Base-by-base conservation (phyloP, 2,113 vertebrate species). In the Notarius lentiginosus region DNA sequence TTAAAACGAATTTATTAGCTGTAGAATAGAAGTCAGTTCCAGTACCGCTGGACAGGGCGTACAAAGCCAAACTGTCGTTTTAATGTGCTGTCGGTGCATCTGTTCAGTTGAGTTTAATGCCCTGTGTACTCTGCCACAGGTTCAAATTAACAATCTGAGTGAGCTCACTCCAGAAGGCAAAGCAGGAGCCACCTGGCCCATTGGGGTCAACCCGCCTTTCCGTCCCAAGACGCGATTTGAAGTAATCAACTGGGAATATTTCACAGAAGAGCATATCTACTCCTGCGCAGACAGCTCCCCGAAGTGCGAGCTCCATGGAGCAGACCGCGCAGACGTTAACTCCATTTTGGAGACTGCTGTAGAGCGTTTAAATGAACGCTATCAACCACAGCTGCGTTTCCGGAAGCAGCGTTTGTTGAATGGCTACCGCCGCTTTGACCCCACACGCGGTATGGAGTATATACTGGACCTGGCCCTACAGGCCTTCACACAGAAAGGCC, bases 211-310 rank as follows among this genome's bases (percentile, higher is more conserved):
- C 0, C 94, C 96, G 0, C 97, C 97, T 0, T 99, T 99, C 89
- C 94, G 92, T 5, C 97, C 98, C 0, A 95, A 92, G 86, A 97
- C 98, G 0, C 97, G 97, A 51, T 99, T 99, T n/a, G 97, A 99
- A 92, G 96, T 99, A 0, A 95, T 99, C 87, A 96, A 95, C 94
- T 99, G 98, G 98, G 97, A 99, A 87, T 99, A 99, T 93, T 99
- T 99, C 91, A 99, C 97, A 0, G 98, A 99, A 86, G 97, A 97
- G 92, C 97, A 99, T 51, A 95, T 97, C 24, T 99, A 97, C 94
- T 96, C 97, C 9, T 99, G 98, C 51, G 88, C 93, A 0, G 96
- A 98, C 0, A 95, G 97, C 73, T 94, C 97, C 2, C 97, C 98
- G 1, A 99, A 99, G 92, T 99, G 98, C 7, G 96, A 97, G 34